Base-by-base conservation (phyloP, 1,140 invertebrate genomes). In the Drosophila virilis region DNA sequence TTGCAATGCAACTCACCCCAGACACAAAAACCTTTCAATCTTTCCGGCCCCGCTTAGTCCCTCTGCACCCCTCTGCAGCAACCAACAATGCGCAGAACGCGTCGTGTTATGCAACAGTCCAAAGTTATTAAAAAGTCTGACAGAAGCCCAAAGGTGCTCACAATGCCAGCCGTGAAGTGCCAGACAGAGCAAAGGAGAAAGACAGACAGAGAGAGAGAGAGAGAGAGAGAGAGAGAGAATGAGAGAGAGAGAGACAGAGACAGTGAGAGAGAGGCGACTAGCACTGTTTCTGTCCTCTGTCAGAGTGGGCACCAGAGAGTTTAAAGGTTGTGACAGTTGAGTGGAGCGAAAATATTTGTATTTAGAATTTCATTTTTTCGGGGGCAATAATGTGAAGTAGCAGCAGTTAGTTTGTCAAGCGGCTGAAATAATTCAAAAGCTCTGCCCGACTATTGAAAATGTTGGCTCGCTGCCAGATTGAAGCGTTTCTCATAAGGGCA, bases 81-180 rank as follows among this genome's bases (percentile, higher is more conserved):
- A 33, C 37, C 12, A 48, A 40, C 33, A 58, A 66, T 43, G 38
- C 12, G 10, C 43, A 40, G 8, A 38, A 37, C 38, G 37, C 52
- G 42, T 40, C 78, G 46, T 74, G 75, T 68, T 83, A 78, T 78
- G 77, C 74, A 68, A 73, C 67, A 83, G 77, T 76, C 77, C 60
- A 74, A 83, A 80, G 80, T 83, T 83, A 83, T 83, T 84, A 84
- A 83, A 83, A 83, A 83, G 64, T 83, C 80, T 77, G 80, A 68
- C 68, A 72, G 80, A 58, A 70, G 67, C 59, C 48, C 51, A 68
- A 50, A 74, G 72, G 61, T 65, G 61, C 43, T 57, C 35, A 38
- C 58, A 64, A 64, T 64, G 59, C 58, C 13, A 60, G 22, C 48
- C 46, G 8, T 45, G 8, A 37, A 62, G 43, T 40, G 33, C 32